Base-by-base conservation (phyloP, 2,888 invertebrate species). In the Thyatira batis region DNA sequence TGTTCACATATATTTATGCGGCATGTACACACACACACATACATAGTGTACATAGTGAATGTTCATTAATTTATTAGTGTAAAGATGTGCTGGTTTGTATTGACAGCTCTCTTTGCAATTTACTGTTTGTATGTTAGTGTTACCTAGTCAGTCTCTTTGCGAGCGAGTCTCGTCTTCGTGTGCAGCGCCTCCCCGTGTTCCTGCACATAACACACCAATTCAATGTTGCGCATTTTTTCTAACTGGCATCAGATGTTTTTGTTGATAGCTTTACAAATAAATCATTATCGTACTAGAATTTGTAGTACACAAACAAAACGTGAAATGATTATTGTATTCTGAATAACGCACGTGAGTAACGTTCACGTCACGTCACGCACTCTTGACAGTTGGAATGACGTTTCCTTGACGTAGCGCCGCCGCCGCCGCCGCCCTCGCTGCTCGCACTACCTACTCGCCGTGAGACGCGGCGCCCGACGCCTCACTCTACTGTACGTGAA, bases 381-480 rank as follows among this genome's bases (percentile, higher is more conserved):
- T 33, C 10, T 45, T 33, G 21, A 33, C 33, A 23, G 21, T 4
- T n/a, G 33, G 49, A 33, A 33, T 25, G 50, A 50, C 50, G 50
- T 50, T 50, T 33, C 21, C 50, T 20, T 23, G 50, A 39, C 50
- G 39, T 21, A 50, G 21, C 20, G 23, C n/a, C 10, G 13, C 30
- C 0, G 2, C 28, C 28, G 11, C 28, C 3, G 28, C 28, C 1
- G 10, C 10, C 27, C 27, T 8, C 27, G 6, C 27, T 10, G 9
- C n/a, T 10, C 30, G 3, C n/a, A n/a, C n/a, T n/a, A n/a, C n/a
- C n/a, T n/a, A n/a, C n/a, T n/a, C n/a, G n/a, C n/a, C n/a, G n/a
- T n/a, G n/a, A n/a, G n/a, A n/a, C n/a, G 30, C 30, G 2, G 11
- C 30, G 30, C 11, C 11, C 1, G 13, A 33, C 17, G 39, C n/a